Base-by-base conservation (phyloP, 1,140 invertebrate genomes). In the Drosophila pandora region DNA sequence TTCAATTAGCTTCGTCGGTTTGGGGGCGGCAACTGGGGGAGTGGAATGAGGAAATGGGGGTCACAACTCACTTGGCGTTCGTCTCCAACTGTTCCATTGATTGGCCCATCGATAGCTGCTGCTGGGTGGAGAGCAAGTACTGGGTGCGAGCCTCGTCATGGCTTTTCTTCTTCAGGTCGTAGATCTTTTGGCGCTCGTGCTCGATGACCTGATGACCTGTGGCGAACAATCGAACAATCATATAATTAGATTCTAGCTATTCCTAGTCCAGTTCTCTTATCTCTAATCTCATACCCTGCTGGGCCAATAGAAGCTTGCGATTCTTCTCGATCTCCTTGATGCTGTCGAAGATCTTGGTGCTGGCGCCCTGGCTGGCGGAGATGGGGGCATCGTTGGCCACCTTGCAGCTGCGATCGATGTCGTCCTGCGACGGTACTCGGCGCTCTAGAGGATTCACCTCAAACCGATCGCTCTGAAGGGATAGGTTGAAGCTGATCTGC, bases 251-350 rank as follows among this genome's bases (percentile, higher is more conserved):
- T 41, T 41, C 39, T 2, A 13, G 39, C n/a, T 41, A 3, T 5
- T 13, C 39, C 7, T 1, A 4, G 7, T 28, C 25, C n/a, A 6
- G 5, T 41, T 13, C 39, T 13, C 2, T 22, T 55, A 22, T 75
- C 13, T 47, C 9, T 10, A 10, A 9, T 3, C 52, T 8, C 81
- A 87, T 92, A 97, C 97, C 97, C 96, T 98, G 96, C 92, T 97
- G 96, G 61, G 96, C 96, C 79, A 98, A 93, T 93, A 97, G 95
- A 68, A 96, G 93, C 80, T 97, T 95, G 47, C 97, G 93, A 92
- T 97, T 97, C 90, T 96, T 94, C 92, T 98, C 97, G 61, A 98
- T 97, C 93, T 98, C 97, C 92, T 96, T 95, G 30, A 98, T 93
- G 73, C 96, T 97, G 72, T 97, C 96, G 53, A 97, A 94, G n/a